Base-by-base conservation (phyloP, 2,113 vertebrate species). In the Ginglymostoma cirratum region DNA sequence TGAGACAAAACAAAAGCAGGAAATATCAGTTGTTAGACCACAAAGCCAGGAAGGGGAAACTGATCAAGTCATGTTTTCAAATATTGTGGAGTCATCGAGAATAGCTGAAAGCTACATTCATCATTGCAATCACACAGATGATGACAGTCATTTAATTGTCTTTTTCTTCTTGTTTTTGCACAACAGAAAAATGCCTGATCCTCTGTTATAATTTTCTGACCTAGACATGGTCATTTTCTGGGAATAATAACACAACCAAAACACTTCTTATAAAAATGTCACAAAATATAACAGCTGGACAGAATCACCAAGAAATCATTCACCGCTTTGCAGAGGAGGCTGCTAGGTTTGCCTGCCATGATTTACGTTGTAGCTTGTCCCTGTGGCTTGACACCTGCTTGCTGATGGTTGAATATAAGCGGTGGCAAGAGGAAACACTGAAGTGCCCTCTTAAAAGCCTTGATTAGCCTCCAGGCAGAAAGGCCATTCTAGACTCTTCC, bases 201-300 rank as follows among this genome's bases (percentile, higher is more conserved):
- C 45, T 72, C 42, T 72, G 19, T 72, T 96, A 94, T 83, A 97
- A 97, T 97, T 97, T 97, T 96, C 97, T 97, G 96, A 76, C 8
- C 30, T 12, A 30, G 30, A 12, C 27, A 76, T 34, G 72, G 2
- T 12, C 1, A 10, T 34, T 1, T 76, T 76, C n/a, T 76, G 30
- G 27, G 72, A 76, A 76, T 34, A 76, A 34, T 34, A 76, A 76
- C 67, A 69, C 23, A 19, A 69, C 21, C 19, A 76, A 76, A 76
- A 34, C 72, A 76, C 30, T n/a, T 30, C 5, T 72, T 76, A 27
- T 61, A 76, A 12, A 34, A 76, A 34, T 34, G 24, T 76, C 72
- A 34, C 27, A 76, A 34, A 76, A 76, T 76, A 34, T 14, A 76
- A n/a, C 72, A 14, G 30, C 30, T 76, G 72, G n/a, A 34, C n/a